Evolutionary conservation across 2,888 invertebrate species (phyloP).

Genomic region (Pseudoips prasinana): DNA sequence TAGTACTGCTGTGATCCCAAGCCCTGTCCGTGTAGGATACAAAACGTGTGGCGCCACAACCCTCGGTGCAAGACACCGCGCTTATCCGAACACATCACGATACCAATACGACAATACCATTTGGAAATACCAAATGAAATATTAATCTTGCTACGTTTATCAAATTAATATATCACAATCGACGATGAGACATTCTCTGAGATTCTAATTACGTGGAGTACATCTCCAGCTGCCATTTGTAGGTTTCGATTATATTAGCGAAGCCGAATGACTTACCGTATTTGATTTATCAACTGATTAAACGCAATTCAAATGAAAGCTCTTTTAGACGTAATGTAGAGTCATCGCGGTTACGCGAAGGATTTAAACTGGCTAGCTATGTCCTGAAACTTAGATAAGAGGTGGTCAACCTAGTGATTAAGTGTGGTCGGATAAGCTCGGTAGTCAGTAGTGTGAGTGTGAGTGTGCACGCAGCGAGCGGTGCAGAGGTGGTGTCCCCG

Average conservation of each 20-base stretch:
- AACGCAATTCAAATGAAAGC: constrained; percentile 54
- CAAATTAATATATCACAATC: constrained; percentile 69
- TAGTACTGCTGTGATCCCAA: constrained; percentile 42
- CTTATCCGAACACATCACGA: constrained; percentile 75
- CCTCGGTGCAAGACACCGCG: constrained; percentile 65
- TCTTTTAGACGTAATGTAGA: constrained; percentile 24
- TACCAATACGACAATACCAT: constrained; percentile 48
- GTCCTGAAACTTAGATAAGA: no score
- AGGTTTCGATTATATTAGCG: constrained; percentile 51
- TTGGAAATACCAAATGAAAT: constrained; percentile 61
- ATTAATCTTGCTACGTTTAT: constrained; percentile 58
- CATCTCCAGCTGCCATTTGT: constrained; percentile 51
- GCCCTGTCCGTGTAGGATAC: constrained; percentile 44
- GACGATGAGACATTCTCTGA: constrained; percentile 64
- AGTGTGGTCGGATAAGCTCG: constrained; percentile 65
- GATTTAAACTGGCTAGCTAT: constrained; percentile 3
- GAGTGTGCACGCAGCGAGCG: constrained; percentile 55
- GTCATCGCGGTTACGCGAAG: constrained; percentile 14
- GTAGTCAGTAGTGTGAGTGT: constrained; percentile 42
- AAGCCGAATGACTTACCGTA: constrained; percentile 42
- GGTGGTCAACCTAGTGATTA: no score
- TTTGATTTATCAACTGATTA: constrained; percentile 64
- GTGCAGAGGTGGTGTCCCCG: constrained; percentile 61
- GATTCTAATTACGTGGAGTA: constrained; percentile 65
- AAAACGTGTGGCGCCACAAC: constrained; percentile 63